A percentile compares a stretch with the other conserved stretches of the same genome.
phyloP scores from a whole-genome alignment of 1,140 invertebrate species.

The Drosophila bipectinata region DNA sequence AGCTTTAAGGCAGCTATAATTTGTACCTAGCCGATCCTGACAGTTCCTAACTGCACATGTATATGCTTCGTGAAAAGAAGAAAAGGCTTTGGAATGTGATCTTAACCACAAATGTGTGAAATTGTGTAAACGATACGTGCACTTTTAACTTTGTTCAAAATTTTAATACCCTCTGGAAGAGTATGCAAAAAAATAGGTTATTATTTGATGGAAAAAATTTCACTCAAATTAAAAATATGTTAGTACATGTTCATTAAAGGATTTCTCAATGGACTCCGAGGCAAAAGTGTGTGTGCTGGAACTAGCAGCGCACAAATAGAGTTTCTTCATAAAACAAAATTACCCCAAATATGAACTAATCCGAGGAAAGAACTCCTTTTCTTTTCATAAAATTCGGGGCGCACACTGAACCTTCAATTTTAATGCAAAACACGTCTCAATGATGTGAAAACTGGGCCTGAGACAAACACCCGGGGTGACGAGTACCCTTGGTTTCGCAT shows the following conservation, averaged over 20 bases:
- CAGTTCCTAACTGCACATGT: too few species aligned
- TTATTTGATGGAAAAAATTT: constrained; percentile 8
- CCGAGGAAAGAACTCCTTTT: constrained; percentile 16
- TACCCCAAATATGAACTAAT: constrained; percentile 52
- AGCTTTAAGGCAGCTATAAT: too few species aligned
- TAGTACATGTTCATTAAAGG: constrained; percentile 15
- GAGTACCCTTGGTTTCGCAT: background rate
- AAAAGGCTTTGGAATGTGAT: too few species aligned
- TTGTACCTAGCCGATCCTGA: too few species aligned
- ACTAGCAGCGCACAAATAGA: constrained; percentile 7
- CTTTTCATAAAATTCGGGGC: constrained; percentile 29
- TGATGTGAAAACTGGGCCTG: constrained; percentile 64
- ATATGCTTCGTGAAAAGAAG: too few species aligned
- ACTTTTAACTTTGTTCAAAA: too few species aligned
- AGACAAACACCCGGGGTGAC: constrained; percentile 18
- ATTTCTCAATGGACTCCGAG: background rate
- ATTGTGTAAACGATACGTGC: too few species aligned
- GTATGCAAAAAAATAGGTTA: too few species aligned
- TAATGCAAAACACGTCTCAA: constrained; percentile 67
- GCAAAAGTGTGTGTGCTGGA: background rate
- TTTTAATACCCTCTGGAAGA: too few species aligned
- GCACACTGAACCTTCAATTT: constrained; percentile 39
- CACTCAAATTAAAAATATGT: constrained; percentile 60
- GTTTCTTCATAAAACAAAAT: constrained; percentile 53
- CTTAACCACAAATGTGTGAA: too few species aligned